These are phyloP conservation scores for Knipowitschia caucasica DNA, from an alignment of 2,797 vertebrate species.

Conservation along the genomic window DNA sequence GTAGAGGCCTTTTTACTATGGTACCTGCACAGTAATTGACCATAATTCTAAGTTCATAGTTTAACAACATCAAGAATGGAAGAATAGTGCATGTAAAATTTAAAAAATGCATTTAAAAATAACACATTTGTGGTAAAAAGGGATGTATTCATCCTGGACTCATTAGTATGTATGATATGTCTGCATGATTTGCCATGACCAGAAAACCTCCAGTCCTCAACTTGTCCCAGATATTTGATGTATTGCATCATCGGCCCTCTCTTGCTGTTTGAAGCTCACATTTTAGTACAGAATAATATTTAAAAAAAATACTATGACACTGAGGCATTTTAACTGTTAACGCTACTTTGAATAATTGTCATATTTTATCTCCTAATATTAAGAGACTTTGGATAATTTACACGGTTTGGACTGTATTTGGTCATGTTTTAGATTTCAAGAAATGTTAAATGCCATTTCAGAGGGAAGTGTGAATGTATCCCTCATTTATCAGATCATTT, in stretches of 20 bases:
- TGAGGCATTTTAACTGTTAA: too few species aligned
- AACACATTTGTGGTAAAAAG: not conserved
- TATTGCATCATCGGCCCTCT: not conserved
- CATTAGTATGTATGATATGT: not conserved
- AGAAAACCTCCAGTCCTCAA: not conserved
- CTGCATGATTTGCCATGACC: not conserved
- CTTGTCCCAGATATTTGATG: not conserved
- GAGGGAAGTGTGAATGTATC: too few species aligned
- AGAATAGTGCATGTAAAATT: not conserved
- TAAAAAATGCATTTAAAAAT: not conserved
- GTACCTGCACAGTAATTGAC: not conserved
- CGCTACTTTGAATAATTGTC: too few species aligned
- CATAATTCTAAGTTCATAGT: constrained; percentile 3
- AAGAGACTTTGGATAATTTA: too few species aligned
- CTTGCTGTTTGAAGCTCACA: not conserved
- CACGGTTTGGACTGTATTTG: too few species aligned
- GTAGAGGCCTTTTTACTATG: not conserved
- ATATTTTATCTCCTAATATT: too few species aligned
- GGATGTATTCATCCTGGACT: not conserved
- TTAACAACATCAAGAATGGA: not conserved
- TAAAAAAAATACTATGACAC: too few species aligned
- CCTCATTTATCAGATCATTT: too few species aligned
- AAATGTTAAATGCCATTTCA: too few species aligned
- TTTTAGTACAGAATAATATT: too few species aligned
- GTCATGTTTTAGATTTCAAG: too few species aligned